phyloP scores from a whole-genome alignment of 2,113 vertebrate genomes.

The Leucopternis melanops region DNA sequence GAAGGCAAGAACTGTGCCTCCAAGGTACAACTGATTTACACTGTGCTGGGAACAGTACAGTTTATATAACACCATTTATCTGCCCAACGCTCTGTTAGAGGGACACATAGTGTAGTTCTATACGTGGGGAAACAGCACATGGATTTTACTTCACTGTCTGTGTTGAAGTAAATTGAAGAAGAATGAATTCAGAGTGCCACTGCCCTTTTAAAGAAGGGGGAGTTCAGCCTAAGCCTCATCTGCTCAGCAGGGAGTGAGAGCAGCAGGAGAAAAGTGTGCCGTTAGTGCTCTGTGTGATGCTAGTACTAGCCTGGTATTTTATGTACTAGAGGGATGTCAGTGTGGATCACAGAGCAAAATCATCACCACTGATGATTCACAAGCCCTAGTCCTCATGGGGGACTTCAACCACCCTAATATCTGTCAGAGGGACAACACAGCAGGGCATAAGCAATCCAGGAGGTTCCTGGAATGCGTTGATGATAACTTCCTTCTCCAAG shows the following conservation, averaged over 20 bases:
- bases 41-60: neutral
- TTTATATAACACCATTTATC: neutral
- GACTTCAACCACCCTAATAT: too few species aligned
- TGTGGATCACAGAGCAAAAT: neutral
- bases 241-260: neutral
- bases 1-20: neutral
- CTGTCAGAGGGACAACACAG: too few species aligned
- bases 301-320: neutral
- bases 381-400: too few species aligned
- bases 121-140: accelerated
- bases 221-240: neutral
- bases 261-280: neutral
- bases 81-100: neutral
- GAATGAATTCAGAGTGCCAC: neutral
- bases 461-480: too few species aligned
- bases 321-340: accelerated
- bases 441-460: too few species aligned
- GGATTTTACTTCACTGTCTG: neutral
- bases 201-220: neutral
- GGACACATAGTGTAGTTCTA: accelerated
- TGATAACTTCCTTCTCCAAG: too few species aligned
- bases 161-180: neutral
- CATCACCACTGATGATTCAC: neutral
- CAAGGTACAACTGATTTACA: neutral
- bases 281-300: neutral